Evolutionary conservation across 2,888 invertebrate species (phyloP).

Genomic region (Bedellia somnulentella): DNA sequence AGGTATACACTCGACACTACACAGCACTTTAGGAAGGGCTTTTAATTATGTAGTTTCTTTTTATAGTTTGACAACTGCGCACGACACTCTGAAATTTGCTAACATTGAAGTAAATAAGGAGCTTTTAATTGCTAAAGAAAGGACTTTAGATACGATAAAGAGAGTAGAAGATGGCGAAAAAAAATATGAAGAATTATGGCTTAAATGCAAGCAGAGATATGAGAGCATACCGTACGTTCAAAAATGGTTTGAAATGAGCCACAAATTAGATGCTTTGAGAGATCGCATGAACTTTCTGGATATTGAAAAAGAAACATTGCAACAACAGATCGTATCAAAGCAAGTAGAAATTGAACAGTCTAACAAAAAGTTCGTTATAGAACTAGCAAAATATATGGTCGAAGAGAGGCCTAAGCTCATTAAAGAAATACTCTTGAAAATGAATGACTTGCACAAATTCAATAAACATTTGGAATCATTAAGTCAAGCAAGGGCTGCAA

Average conservation of each 20-base stretch:
- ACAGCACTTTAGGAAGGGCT: too few relatives aligned
- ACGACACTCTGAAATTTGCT: slow-evolving; percentile 25
- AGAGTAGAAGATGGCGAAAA: slow-evolving; percentile 22
- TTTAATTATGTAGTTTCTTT: too few relatives aligned
- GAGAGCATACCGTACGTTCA: slow-evolving; percentile 35
- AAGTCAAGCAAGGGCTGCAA: slow-evolving; percentile 6
- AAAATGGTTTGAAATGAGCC: slow-evolving; percentile 18
- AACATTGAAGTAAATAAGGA: slow-evolving; percentile 35
- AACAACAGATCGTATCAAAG: slow-evolving; percentile 19
- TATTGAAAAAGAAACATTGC: slow-evolving; percentile 16
- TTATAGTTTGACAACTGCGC: slow-evolving; percentile 24
- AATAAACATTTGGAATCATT: slow-evolving; percentile 10
- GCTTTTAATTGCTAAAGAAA: slow-evolving; percentile 23
- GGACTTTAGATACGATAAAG: slow-evolving; percentile 19
- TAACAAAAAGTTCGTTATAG: slow-evolving; percentile 22
- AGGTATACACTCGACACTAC: too few relatives aligned
- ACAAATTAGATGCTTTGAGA: slow-evolving; percentile 16
- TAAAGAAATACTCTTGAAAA: slow-evolving; percentile 16
- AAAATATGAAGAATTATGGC: slow-evolving; percentile 36
- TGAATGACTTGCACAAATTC: slow-evolving; percentile 11
- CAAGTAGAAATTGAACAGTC: slow-evolving; percentile 14
- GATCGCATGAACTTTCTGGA: slow-evolving; percentile 17
- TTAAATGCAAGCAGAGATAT: slow-evolving; percentile 24
- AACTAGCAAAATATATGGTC: slow-evolving; percentile 28
- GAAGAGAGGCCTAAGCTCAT: slow-evolving; percentile 21